Percentiles rank a stretch among this genome's conserved stretches.
These are phyloP conservation scores for Molorchus minor DNA, from an alignment of 2,888 invertebrate genomes.

Conservation along the genomic window DNA sequence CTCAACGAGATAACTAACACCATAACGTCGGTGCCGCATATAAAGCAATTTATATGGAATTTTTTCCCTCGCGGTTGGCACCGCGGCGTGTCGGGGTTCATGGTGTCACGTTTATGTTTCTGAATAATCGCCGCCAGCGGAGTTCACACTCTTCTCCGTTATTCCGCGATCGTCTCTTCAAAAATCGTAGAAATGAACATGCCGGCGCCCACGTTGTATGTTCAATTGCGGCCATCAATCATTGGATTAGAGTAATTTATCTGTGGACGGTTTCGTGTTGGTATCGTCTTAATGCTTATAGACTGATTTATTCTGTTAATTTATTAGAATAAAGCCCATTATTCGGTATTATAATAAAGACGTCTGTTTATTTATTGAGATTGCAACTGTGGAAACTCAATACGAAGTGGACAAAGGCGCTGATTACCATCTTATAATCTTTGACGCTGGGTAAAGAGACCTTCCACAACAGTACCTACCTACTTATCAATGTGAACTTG, in stretches of 20 bases:
- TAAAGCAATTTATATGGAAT: constrained; percentile 56
- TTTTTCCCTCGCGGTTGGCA: constrained; percentile 31
- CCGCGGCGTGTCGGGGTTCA: constrained; percentile 49
- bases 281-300: constrained; percentile 2
- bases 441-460: too few relatives aligned
- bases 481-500: too few relatives aligned
- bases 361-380: constrained; percentile 8
- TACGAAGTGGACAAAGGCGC: too few relatives aligned
- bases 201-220: constrained; percentile 5
- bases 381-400: too few relatives aligned
- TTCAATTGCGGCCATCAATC: constrained; percentile 20
- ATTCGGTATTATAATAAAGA: constrained; percentile 16
- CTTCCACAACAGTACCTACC: too few relatives aligned
- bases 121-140: constrained; percentile 46
- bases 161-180: constrained; percentile 7
- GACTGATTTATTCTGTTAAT: constrained; percentile 15
- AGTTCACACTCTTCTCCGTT: constrained; percentile 19
- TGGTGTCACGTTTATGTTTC: constrained; percentile 54
- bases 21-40: constrained; percentile 54
- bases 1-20: constrained; percentile 59
- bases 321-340: constrained; percentile 1
- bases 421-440: too few relatives aligned
- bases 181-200: constrained; percentile 2
- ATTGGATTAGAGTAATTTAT: constrained; percentile 19
- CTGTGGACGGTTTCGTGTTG: constrained; percentile 7